These are phyloP conservation scores for Rhagologus leucostigma DNA, from an alignment of 2,113 vertebrate genomes.

Conservation along the genomic window DNA sequence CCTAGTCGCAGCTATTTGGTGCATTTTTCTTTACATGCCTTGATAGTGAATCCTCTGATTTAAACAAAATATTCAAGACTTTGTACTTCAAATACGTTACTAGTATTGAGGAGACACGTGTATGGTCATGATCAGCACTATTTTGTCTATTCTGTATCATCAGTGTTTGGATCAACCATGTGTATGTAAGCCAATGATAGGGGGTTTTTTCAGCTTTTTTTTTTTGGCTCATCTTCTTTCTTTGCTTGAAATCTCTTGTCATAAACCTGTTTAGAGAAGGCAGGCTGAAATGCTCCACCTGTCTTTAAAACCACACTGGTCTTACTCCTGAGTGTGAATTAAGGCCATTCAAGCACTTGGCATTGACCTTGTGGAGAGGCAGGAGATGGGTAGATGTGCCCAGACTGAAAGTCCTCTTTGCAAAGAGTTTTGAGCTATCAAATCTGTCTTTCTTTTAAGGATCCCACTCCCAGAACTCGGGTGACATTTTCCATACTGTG, in stretches of 20 bases:
- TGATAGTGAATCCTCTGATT: not conserved
- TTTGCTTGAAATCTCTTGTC: not conserved
- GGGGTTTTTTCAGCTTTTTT: not conserved
- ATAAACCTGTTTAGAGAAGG: not conserved
- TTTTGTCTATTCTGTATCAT: not conserved
- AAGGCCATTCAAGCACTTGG: not conserved
- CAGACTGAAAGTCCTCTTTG: not conserved
- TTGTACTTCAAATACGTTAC: not conserved
- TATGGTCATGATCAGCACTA: not conserved
- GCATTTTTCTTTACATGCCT: not conserved
- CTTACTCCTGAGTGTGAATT: not conserved
- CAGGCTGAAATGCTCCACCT: not conserved
- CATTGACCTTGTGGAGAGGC: accelerated
- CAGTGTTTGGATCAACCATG: not conserved
- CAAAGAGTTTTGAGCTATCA: not conserved
- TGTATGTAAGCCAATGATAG: not conserved
- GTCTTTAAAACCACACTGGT: not conserved
- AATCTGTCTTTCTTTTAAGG: not conserved
- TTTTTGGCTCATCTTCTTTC: not conserved
- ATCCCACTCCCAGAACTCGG: accelerated
- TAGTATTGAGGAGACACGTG: accelerated
- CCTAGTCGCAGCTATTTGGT: not conserved
- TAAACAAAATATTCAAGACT: not conserved
- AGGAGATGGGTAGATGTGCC: not conserved
- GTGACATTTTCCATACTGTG: not conserved